These are phyloP conservation scores for Rhinoderma darwinii DNA, from an alignment of 2,113 vertebrate species.

Conservation along the genomic window DNA sequence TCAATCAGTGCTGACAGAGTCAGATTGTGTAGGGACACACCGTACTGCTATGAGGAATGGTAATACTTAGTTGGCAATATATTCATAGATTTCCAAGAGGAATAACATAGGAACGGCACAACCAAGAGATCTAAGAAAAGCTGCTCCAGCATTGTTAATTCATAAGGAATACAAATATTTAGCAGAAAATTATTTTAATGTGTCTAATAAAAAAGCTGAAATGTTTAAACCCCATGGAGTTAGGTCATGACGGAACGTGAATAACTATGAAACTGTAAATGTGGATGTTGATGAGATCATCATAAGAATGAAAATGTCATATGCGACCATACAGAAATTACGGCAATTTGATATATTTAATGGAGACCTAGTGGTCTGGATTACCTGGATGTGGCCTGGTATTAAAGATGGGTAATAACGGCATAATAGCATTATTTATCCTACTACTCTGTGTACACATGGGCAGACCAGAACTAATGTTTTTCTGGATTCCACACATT, in stretches of 20 bases:
- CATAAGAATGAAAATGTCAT: not conserved
- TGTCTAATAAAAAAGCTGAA: not conserved
- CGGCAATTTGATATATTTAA: not conserved
- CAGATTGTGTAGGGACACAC: no score
- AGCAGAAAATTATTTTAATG: not conserved
- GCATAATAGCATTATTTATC: not conserved
- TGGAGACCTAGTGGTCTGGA: not conserved
- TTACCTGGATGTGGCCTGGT: not conserved
- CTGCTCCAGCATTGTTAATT: no score
- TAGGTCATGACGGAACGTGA: not conserved
- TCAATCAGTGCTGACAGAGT: no score
- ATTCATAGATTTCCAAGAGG: no score
- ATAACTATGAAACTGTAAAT: not conserved
- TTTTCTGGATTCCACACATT: not conserved
- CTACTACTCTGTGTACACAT: not conserved
- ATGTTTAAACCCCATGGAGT: not conserved
- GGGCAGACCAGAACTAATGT: not conserved
- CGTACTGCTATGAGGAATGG: no score
- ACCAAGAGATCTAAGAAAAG: not conserved
- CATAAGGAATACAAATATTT: no score
- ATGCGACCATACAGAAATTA: not conserved
- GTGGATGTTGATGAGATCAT: not conserved
- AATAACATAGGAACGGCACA: no score
- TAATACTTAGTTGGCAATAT: no score
- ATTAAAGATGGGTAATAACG: conserved; percentile 3